phyloP scores from a whole-genome alignment of 37 sponge, comb jelly and placozoan genomes.

The Tethya wilhelma region DNA sequence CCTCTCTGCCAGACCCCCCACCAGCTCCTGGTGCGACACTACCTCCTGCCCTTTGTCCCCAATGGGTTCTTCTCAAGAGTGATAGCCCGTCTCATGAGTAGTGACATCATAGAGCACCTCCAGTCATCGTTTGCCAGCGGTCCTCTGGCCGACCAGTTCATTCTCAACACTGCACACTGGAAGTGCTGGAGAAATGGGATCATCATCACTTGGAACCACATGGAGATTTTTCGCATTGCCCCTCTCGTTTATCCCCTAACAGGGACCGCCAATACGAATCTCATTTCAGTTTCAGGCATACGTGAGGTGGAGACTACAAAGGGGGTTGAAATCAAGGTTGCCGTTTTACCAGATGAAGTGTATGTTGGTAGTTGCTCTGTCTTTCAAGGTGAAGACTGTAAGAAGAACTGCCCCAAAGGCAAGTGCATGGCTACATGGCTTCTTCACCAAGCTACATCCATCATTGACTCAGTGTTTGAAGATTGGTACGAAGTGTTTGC shows the following conservation, averaged over 20 bases:
- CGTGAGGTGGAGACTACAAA: conserved; percentile 1
- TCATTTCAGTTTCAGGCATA: conserved; percentile 23
- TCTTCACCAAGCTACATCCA: conserved; percentile 60
- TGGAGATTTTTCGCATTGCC: conserved; percentile 69
- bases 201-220: conserved; percentile 46
- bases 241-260: conserved; percentile 29
- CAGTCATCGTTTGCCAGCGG: conserved; percentile 2
- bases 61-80: conserved; percentile 84
- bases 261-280: neutral
- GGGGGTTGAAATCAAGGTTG: conserved; percentile 60
- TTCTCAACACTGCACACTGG: conserved; percentile 64
- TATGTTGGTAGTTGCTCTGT: conserved; percentile 1
- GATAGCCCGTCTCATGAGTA: conserved; percentile 71
- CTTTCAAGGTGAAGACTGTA: neutral
- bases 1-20: conserved; percentile 27
- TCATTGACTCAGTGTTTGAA: conserved; percentile 76
- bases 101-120: conserved; percentile 34
- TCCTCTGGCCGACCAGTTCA: neutral
- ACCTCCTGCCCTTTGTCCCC: conserved; percentile 73
- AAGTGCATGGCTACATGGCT: conserved; percentile 76
- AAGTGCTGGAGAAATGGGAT: conserved; percentile 81
- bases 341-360: conserved; percentile 44
- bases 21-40: conserved; percentile 38
- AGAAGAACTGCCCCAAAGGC: neutral
- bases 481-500: conserved; percentile 91